Conservation (phyloP, 2,113 vertebrate species). For the Oreochromis aureus region DNA sequence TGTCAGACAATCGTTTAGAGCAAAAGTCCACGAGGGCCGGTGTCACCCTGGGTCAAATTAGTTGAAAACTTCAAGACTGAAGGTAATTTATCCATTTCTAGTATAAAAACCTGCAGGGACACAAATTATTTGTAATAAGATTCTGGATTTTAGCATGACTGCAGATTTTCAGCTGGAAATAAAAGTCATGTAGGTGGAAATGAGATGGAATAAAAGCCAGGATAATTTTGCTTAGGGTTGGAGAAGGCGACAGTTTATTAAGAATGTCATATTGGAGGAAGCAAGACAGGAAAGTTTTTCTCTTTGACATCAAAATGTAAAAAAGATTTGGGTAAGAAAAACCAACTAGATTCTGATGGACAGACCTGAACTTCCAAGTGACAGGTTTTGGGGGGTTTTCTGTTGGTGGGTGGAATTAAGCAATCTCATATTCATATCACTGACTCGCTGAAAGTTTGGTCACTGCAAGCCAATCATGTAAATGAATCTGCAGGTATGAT, state of each 20-base stretch:
- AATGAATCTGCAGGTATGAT: not conserved
- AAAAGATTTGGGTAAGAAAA: not conserved
- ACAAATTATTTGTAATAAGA: not conserved
- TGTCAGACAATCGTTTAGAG: not conserved
- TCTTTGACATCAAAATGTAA: not conserved
- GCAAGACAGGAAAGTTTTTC: not conserved
- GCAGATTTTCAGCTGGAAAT: not conserved
- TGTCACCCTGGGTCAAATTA: too few relatives aligned
- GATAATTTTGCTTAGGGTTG: not conserved
- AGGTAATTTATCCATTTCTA: too few relatives aligned
- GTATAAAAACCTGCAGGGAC: not conserved
- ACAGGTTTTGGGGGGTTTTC: fast-evolving
- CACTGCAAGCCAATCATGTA: not conserved
- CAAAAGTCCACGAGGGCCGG: too few relatives aligned
- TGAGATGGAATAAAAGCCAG: not conserved
- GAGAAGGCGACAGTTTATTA: not conserved
- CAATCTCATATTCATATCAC: not conserved
- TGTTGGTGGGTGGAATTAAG: not conserved
- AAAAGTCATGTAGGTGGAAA: not conserved
- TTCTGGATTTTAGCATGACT: not conserved
- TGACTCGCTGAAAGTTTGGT: not conserved
- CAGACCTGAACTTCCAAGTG: not conserved
- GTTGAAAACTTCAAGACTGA: too few relatives aligned
- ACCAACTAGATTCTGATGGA: not conserved
- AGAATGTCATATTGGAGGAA: not conserved